These are phyloP conservation scores for Aspidiotus destructor DNA, from an alignment of 2,888 invertebrate species.

Conservation along the genomic window DNA sequence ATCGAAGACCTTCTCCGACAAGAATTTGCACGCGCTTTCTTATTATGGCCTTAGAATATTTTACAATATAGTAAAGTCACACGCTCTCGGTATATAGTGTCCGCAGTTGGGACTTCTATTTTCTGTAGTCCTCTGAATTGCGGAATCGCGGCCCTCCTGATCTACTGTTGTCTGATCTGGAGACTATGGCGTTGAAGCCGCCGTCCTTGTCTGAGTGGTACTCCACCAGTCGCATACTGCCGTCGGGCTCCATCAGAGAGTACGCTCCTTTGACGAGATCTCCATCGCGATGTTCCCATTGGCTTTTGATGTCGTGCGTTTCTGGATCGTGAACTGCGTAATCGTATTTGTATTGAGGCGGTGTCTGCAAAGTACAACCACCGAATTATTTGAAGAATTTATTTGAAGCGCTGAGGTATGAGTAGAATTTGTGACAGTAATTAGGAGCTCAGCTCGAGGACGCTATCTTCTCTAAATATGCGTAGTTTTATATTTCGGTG, in stretches of 20 bases:
- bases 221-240: slow-evolving; percentile 62
- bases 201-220: slow-evolving; percentile 69
- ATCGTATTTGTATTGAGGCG: slow-evolving; percentile 45
- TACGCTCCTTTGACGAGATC: slow-evolving; percentile 45
- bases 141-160: slow-evolving; percentile 3
- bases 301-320: slow-evolving; percentile 45
- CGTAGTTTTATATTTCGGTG: too few species aligned
- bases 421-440: background rate
- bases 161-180: slow-evolving; percentile 32
- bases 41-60: too few species aligned
- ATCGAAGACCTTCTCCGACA: too few species aligned
- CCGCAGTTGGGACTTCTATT: background rate
- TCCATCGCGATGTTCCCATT: slow-evolving; percentile 45
- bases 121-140: background rate
- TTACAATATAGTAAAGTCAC: too few species aligned
- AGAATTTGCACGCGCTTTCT: too few species aligned
- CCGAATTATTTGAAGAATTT: too few species aligned
- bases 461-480: background rate
- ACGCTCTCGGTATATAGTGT: too few species aligned
- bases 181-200: slow-evolving; percentile 63
- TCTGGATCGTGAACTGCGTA: slow-evolving; percentile 45
- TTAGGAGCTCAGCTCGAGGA: background rate
- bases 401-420: too few species aligned
- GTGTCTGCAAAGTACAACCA: slow-evolving; percentile 40
- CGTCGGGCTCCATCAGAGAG: slow-evolving; percentile 55